Conservation (phyloP, 2,888 invertebrate genomes). For the Rhagium mordax region DNA sequence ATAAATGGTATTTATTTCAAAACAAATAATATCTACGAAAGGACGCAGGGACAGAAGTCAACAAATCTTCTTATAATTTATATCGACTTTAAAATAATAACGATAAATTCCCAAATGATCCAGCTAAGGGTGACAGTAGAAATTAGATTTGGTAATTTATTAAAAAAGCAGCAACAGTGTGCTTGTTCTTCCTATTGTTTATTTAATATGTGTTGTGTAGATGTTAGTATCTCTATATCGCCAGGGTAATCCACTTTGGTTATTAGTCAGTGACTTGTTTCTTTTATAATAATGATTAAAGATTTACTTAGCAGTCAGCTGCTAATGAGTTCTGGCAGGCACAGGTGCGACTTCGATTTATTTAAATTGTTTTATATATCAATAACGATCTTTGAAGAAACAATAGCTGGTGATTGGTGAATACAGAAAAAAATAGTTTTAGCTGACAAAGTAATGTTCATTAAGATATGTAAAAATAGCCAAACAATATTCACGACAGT, state of each 20-base stretch:
- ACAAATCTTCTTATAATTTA: too few relatives aligned
- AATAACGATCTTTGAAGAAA: neutral
- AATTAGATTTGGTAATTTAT: too few relatives aligned
- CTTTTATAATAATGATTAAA: neutral
- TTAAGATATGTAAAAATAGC: neutral
- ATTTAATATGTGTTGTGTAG: neutral
- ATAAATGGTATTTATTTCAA: too few relatives aligned
- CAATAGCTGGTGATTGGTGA: neutral
- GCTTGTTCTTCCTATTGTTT: neutral
- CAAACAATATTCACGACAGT: neutral
- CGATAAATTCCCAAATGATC: too few relatives aligned
- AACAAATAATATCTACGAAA: too few relatives aligned
- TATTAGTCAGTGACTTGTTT: neutral
- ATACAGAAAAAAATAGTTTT: neutral
- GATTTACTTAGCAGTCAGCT: neutral
- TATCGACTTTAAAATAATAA: too few relatives aligned
- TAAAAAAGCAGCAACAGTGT: too few relatives aligned
- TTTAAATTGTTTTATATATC: neutral
- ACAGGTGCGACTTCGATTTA: neutral
- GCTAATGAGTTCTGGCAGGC: neutral
- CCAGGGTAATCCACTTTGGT: neutral
- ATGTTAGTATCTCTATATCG: neutral
- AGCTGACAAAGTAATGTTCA: neutral
- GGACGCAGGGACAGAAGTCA: too few relatives aligned
- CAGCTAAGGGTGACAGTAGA: too few relatives aligned